Conservation (phyloP, 2,113 vertebrate species). For the Falcunculus frontatus region DNA sequence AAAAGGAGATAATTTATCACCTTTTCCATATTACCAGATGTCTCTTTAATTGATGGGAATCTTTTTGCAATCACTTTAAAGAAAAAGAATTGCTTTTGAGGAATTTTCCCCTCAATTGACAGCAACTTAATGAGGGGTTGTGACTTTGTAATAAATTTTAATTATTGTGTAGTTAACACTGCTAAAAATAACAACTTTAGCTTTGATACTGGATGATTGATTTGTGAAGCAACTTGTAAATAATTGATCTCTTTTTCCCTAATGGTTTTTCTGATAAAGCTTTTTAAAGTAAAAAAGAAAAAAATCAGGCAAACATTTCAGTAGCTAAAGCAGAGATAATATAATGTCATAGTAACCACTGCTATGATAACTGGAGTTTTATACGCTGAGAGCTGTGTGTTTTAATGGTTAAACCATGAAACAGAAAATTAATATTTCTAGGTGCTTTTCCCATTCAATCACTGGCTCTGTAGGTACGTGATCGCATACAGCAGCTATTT, state of each 20-base stretch:
- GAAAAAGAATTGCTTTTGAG: slow-evolving; percentile 49
- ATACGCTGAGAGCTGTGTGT: background rate
- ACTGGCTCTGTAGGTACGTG: background rate
- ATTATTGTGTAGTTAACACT: slow-evolving; percentile 72
- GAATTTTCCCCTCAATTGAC: slow-evolving; percentile 48
- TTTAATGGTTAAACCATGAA: background rate
- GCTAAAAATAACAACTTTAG: slow-evolving; percentile 71
- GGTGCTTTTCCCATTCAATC: background rate
- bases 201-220: slow-evolving; percentile 67
- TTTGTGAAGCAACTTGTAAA: slow-evolving; percentile 66
- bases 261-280: slow-evolving; percentile 30
- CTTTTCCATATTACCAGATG: slow-evolving; percentile 57
- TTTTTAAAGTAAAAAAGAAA: slow-evolving; percentile 17
- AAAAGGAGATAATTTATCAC: slow-evolving; percentile 38
- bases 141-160: slow-evolving; percentile 73
- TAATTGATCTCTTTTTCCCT: slow-evolving; percentile 46
- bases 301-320: background rate
- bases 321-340: background rate
- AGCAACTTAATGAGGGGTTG: slow-evolving; percentile 62
- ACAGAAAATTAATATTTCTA: background rate
- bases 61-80: slow-evolving; percentile 33
- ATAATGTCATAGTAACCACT: background rate
- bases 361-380: background rate
- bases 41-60: slow-evolving; percentile 57
- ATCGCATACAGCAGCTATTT: background rate